Evolutionary conservation across 2,888 invertebrate genomes (phyloP).

Genomic region (Isotomurus palustris): DNA sequence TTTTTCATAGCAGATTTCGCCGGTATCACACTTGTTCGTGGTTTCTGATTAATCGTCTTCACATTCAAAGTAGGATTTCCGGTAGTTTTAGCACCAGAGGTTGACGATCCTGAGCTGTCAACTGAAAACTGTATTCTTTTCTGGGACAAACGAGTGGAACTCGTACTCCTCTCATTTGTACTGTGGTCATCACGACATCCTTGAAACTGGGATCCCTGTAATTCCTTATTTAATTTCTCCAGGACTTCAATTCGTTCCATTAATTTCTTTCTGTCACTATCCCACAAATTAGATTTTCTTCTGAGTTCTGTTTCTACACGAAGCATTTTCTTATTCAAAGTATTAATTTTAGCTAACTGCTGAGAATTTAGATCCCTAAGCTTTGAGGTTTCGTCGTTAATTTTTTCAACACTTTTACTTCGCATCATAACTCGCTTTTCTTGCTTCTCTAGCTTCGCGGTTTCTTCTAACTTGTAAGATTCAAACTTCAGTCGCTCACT

Average conservation of each 20-base stretch:
- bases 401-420: not conserved
- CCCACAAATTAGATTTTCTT: not conserved
- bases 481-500: not conserved
- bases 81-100: too few species aligned
- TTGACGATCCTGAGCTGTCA: too few species aligned
- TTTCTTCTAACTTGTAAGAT: not conserved
- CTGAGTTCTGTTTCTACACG: not conserved
- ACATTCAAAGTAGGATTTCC: too few species aligned
- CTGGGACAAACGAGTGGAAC: too few species aligned
- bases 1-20: too few species aligned
- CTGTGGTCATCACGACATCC: too few species aligned
- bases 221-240: not conserved
- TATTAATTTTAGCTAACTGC: not conserved
- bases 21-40: too few species aligned
- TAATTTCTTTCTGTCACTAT: not conserved
- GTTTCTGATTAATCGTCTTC: too few species aligned
- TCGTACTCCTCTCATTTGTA: too few species aligned
- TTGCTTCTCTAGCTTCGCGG: not conserved
- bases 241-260: not conserved
- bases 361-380: not conserved
- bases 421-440: not conserved
- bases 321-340: not conserved
- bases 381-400: not conserved
- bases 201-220: too few species aligned
- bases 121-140: constrained; percentile 4